Evolutionary conservation across 2,797 vertebrate genomes (phyloP), one percentile per base, ranked within the genome.

Genomic region (Liparis tanakae): DNA sequence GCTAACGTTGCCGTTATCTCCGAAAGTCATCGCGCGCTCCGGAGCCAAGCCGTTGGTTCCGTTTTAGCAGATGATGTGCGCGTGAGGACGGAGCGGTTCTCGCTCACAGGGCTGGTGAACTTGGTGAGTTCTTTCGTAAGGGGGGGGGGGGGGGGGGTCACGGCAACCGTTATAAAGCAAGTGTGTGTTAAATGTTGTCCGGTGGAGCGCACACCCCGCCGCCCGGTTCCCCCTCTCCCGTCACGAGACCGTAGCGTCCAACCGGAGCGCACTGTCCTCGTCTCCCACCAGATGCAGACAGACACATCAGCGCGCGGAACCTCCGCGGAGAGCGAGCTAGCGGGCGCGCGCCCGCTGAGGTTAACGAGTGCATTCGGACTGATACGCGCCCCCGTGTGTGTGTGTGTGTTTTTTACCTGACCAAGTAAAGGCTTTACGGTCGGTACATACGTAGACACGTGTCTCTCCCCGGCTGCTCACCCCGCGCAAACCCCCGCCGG

Each of bases 361-460:
- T 94, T 84, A 94, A 90, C 85, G 93, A 76, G 93, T 94, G 82
- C 92, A 87, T 85, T 87, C 80, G 84, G 86, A 88, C 80, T 89
- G 71, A 80, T 78, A 78, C 88, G 87, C 85, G 86, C 74, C 50
- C 85, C 80, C 82, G 85, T 74, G 79, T 56, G 72, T 75, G 74
- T 80, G 25, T 30, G 25, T 30, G 25, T 81, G 30, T 87, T 81
- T 54, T 87, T 81, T 84, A 90, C 89, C 91, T 90, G 91, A 90
- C 89, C 88, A 76, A 76, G 53, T 86, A 81, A 87, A 17, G 73
- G 82, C 77, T 87, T 30, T 81, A 82, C 76, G 79, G 72, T 59
- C 71, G 55, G 54, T 70, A 72, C 80, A 79, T 77, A 61, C 72
- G 69, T 63, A 65, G 70, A 59, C 81, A 85, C 76, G 82, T 82